Base-by-base conservation (phyloP, 2,888 invertebrate genomes). In the Athetis lepigone region DNA sequence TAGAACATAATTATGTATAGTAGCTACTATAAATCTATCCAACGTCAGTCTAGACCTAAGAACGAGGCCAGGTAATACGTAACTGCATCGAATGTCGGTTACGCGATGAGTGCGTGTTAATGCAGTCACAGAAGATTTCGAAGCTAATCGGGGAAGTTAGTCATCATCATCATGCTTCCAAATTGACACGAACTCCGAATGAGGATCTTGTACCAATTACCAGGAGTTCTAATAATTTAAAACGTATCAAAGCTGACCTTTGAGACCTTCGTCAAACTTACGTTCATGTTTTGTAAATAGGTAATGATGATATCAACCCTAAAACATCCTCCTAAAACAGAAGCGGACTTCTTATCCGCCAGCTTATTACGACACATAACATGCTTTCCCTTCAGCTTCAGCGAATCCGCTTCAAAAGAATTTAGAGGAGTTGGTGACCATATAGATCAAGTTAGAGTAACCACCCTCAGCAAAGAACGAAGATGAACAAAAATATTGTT, bases 121-220 rank as follows among this genome's bases (percentile, higher is more conserved):
- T 45, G 43, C 29, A 40, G 45, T n/a, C 36, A 42, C 73, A 74
- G 74, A 70, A 70, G 56, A 73, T 36, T 42, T 55, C 71, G 19
- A 19, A 18, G 21, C 25, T n/a, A 3, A 29, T 39, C 51, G 39
- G 46, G 47, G 37, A 72, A 65, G 23, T 16, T n/a, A 54, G 25
- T 54, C 25, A 50, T 54, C 36, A 27, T 46, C 25, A 42, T 54
- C 29, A 23, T 19, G 18, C 6, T 19, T 23, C 4, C 6, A 54
- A 50, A 55, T 50, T 33, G 36, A 63, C 64, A 46, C 37, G 29
- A 36, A 55, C 51, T 25, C 13, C 16, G 25, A 45, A 66, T 39
- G 9, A 39, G 18, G 23, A 52, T 29, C 36, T 51, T 21, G 23
- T 37, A 52, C 11, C 29, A 8, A 16, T 33, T 23, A 11, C 18